Evolutionary conservation across 2,888 invertebrate genomes (phyloP).

Genomic region (Mantis religiosa): DNA sequence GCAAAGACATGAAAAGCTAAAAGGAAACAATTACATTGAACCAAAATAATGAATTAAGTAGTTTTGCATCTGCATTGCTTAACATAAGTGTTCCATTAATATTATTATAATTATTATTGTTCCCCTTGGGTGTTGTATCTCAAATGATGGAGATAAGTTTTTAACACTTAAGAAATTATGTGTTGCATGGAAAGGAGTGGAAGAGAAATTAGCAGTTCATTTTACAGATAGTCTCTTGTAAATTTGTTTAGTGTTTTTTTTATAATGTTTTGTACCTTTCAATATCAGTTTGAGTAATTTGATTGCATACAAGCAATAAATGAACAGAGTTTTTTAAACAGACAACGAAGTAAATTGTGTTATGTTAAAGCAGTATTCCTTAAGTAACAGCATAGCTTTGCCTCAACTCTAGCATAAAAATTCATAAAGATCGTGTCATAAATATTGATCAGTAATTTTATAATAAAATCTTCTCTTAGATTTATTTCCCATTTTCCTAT

Average conservation of each 20-base stretch:
- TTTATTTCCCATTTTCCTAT: too few species aligned
- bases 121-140: background rate
- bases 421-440: background rate
- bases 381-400: background rate
- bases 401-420: too few species aligned
- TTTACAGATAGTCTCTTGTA: background rate
- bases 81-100: slow-evolving; percentile 8
- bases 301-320: background rate
- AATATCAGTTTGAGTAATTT: too few species aligned
- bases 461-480: too few species aligned
- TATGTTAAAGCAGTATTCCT: background rate
- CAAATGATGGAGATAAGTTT: background rate
- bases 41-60: background rate
- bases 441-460: background rate
- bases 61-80: slow-evolving; percentile 12
- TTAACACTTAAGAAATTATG: background rate
- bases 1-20: background rate
- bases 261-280: background rate
- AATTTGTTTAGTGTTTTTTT: background rate
- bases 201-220: background rate
- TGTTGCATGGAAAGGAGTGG: background rate
- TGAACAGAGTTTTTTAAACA: background rate
- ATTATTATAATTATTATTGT: background rate
- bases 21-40: background rate
- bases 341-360: background rate